phyloP scores from a whole-genome alignment of 2,797 vertebrate genomes.

The Botia kubotai region DNA sequence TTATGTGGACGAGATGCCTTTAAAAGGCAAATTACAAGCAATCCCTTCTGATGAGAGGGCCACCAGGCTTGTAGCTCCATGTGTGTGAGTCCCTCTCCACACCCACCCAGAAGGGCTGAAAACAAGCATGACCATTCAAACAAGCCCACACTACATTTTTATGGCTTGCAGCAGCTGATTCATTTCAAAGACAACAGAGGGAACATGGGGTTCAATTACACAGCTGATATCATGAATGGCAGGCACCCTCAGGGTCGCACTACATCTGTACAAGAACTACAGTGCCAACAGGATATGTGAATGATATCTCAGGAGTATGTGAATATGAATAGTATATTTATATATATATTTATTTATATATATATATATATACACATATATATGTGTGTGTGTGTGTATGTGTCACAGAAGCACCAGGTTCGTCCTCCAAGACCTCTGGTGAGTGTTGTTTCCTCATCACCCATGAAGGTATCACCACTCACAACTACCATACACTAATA shows the following conservation, averaged over 20 bases:
- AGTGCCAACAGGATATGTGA: background rate
- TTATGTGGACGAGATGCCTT: slow-evolving; percentile 72
- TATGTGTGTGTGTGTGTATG: too few species aligned
- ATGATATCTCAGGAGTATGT: background rate
- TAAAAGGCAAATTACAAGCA: slow-evolving; percentile 77
- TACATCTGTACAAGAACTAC: slow-evolving; percentile 10
- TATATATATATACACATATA: too few species aligned
- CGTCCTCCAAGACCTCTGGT: too few species aligned
- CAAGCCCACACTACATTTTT: slow-evolving; percentile 69
- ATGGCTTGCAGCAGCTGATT: slow-evolving; percentile 72
- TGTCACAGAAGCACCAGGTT: too few species aligned
- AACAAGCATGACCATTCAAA: slow-evolving; percentile 69
- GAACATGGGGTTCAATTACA: slow-evolving; percentile 63
- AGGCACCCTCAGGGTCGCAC: background rate
- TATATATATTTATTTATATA: too few species aligned
- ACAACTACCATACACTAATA: too few species aligned
- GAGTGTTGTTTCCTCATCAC: too few species aligned
- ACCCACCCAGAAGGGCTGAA: slow-evolving; percentile 66
- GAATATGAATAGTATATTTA: too few species aligned
- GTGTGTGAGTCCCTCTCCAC: slow-evolving; percentile 67
- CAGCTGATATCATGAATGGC: slow-evolving; percentile 73
- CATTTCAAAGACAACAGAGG: slow-evolving; percentile 65
- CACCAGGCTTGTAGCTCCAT: slow-evolving; percentile 66
- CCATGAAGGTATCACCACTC: too few species aligned
- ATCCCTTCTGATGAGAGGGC: slow-evolving; percentile 70